Percentiles rank a stretch among this genome's conserved stretches.
Conservation (phyloP, 2,888 invertebrate species). For the Perithous albicinctus region DNA sequence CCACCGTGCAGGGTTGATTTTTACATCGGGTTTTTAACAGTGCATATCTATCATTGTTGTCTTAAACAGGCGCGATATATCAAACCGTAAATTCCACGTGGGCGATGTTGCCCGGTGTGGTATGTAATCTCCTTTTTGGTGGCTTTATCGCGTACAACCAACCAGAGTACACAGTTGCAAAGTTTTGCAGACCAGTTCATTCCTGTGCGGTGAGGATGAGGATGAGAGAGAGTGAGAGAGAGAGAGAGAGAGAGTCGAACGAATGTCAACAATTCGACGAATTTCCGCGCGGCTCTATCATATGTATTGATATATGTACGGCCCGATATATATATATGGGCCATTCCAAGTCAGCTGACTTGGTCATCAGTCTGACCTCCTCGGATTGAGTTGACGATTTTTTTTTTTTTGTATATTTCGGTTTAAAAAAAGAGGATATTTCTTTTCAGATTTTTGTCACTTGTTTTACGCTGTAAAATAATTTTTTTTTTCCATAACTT, state of each 20-base stretch:
- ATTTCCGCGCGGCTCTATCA: constrained; percentile 45
- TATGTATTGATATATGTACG: constrained; percentile 42
- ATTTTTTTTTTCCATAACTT: too few species aligned
- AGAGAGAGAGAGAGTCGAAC: constrained; percentile 20
- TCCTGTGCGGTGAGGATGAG: constrained; percentile 54
- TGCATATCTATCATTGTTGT: too few species aligned
- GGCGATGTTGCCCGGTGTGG: background rate
- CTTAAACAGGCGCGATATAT: background rate
- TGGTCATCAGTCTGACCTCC: too few species aligned
- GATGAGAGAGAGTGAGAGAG: constrained; percentile 6
- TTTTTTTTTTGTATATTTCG: too few species aligned
- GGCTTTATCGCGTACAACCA: constrained; percentile 23
- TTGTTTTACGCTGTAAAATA: too few species aligned
- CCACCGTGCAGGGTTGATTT: too few species aligned
- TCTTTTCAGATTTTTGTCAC: too few species aligned
- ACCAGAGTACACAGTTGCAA: background rate
- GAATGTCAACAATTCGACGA: constrained; percentile 65
- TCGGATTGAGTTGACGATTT: too few species aligned
- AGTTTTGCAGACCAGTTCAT: constrained; percentile 59
- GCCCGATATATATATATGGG: too few species aligned
- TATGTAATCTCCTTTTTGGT: constrained; percentile 25
- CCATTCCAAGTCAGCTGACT: too few species aligned
- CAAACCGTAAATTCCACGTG: constrained; percentile 29
- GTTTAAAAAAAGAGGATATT: too few species aligned
- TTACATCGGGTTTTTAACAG: too few species aligned